These are phyloP conservation scores for Colius striatus DNA, from an alignment of 2,113 vertebrate species.

Conservation along the genomic window DNA sequence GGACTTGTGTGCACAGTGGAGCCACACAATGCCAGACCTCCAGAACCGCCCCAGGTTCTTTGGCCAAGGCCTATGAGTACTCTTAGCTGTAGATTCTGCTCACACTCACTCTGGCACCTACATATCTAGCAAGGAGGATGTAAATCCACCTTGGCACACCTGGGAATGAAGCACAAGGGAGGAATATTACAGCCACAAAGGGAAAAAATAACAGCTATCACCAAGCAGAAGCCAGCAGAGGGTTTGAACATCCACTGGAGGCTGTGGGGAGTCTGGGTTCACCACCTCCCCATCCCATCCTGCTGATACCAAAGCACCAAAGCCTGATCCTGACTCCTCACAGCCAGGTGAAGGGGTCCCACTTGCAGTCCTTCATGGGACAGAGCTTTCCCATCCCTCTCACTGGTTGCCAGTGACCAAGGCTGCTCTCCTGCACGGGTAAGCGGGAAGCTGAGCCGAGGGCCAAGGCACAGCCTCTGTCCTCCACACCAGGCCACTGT, in stretches of 20 bases:
- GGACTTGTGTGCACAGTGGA: background rate
- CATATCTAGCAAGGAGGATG: background rate
- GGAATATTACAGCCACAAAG: background rate
- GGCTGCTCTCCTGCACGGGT: fast-evolving
- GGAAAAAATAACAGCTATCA: background rate
- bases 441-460: background rate
- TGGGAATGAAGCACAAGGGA: background rate
- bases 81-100: background rate
- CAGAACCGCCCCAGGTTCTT: background rate
- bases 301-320: background rate
- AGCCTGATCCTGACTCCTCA: background rate
- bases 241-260: background rate
- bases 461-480: background rate
- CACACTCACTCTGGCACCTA: background rate
- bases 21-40: background rate
- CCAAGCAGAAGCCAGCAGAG: background rate
- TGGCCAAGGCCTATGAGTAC: background rate
- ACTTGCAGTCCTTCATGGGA: background rate
- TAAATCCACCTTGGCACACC: background rate
- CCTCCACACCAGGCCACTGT: fast-evolving
- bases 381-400: background rate
- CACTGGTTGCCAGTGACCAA: background rate
- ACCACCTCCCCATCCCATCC: background rate
- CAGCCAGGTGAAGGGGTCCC: background rate
- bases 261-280: background rate